A percentile compares a stretch with the other conserved stretches of the same genome.
phyloP scores from a whole-genome alignment of 2,888 invertebrate genomes.

The Trichogramma evanescens region DNA sequence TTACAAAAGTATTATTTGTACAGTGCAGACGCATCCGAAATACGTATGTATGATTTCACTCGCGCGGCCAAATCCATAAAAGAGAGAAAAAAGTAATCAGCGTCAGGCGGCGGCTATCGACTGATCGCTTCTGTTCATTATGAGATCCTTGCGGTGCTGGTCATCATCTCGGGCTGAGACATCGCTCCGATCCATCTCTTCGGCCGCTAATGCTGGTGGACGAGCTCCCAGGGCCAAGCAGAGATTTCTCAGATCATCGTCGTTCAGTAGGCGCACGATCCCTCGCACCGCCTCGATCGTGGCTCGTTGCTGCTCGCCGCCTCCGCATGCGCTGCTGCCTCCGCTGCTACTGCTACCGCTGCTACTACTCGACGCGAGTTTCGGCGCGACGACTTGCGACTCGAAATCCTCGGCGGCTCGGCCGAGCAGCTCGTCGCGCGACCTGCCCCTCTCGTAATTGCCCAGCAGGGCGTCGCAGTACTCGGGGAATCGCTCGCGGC shows the following conservation, averaged over 20 bases:
- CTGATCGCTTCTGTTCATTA: no score
- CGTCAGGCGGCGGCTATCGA: no score
- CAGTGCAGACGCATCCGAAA: no score
- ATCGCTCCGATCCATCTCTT: not conserved
- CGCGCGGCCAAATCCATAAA: no score
- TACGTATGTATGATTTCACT: no score
- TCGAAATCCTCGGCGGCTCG: not conserved
- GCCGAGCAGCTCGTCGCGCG: not conserved
- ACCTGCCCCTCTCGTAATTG: not conserved
- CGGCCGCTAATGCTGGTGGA: no score
- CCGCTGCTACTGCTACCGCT: not conserved
- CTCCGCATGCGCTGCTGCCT: no score
- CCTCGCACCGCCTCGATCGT: no score
- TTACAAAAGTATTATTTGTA: no score
- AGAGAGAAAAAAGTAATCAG: no score
- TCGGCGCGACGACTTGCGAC: not conserved
- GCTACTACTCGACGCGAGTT: not conserved
- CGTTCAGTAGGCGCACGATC: not conserved
- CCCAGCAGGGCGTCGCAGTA: not conserved
- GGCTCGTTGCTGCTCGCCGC: no score
- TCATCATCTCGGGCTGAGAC: not conserved
- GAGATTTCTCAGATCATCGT: not conserved
- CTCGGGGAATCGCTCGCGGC: not conserved
- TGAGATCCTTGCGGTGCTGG: not conserved
- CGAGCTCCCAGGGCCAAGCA: no score